Conservation (phyloP, 30 jellyfish, hydroid and myxozoan species). For the Aurelia aurita complex sp. Pacific region DNA sequence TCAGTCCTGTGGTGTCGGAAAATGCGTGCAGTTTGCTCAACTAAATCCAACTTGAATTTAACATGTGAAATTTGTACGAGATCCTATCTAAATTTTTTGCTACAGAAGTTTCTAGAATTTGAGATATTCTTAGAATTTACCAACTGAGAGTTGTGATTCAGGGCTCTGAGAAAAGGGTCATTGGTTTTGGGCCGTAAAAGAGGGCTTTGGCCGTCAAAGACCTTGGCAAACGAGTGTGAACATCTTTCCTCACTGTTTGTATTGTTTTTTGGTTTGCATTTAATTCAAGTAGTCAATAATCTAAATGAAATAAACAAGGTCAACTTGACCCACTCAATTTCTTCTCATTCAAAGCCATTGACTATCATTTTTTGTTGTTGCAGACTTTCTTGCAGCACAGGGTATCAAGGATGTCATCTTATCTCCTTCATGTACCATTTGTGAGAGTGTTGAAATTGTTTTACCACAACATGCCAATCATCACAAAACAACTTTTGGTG, state of each 20-base stretch:
- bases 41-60: too few species aligned
- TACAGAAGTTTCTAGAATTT: too few species aligned
- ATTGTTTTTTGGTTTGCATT: constrained; percentile 24
- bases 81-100: too few species aligned
- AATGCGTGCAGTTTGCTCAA: too few species aligned
- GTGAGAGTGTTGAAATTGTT: constrained; percentile 84
- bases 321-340: constrained; percentile 51
- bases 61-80: too few species aligned
- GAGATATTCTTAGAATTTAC: too few species aligned
- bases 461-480: constrained; percentile 91
- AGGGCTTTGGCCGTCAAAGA: neutral
- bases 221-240: constrained; percentile 11
- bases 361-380: neutral
- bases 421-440: constrained; percentile 52
- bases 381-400: constrained; percentile 51
- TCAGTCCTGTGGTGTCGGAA: too few species aligned
- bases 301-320: constrained; percentile 48
- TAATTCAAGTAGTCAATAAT: constrained; percentile 12
- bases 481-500: constrained; percentile 91
- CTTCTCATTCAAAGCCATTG: neutral
- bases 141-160: too few species aligned
- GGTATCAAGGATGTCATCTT: constrained; percentile 31
- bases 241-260: constrained; percentile 30
- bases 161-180: too few species aligned
- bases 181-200: too few species aligned